These are phyloP conservation scores for Melolontha melolontha DNA, from an alignment of 2,888 invertebrate genomes.

Conservation along the genomic window DNA sequence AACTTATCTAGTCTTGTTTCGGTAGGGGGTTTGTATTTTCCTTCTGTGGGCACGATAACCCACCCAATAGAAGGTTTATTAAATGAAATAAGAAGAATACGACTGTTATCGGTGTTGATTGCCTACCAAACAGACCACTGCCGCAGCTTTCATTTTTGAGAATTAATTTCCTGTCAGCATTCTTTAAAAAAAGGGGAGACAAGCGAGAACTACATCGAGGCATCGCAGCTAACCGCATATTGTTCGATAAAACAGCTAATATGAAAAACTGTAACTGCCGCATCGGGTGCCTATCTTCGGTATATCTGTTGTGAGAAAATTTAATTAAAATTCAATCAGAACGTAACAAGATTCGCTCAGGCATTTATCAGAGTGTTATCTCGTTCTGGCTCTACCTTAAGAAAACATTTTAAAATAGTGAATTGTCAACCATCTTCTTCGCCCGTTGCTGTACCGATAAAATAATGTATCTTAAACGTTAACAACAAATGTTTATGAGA, in stretches of 20 bases:
- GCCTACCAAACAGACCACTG: constrained; percentile 61
- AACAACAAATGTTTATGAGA: constrained; percentile 58
- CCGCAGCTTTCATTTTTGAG: constrained; percentile 67
- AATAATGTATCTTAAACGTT: constrained; percentile 56
- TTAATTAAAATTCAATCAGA: constrained; percentile 68
- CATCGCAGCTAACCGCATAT: constrained; percentile 64
- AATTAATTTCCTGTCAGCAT: constrained; percentile 68
- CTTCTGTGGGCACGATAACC: constrained; percentile 48
- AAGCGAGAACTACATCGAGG: constrained; percentile 54
- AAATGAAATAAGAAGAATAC: constrained; percentile 65
- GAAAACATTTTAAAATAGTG: constrained; percentile 66
- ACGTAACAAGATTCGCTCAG: constrained; percentile 60
- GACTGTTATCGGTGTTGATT: constrained; percentile 63
- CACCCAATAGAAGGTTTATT: constrained; percentile 57
- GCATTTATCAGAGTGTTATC: constrained; percentile 65
- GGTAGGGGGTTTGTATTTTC: constrained; percentile 24
- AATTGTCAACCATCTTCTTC: constrained; percentile 61
- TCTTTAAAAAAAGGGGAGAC: constrained; percentile 65
- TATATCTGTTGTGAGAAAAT: constrained; percentile 62
- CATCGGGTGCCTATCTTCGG: constrained; percentile 60
- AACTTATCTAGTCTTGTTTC: constrained; percentile 32
- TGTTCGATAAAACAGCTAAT: constrained; percentile 63
- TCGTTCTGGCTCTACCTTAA: constrained; percentile 61
- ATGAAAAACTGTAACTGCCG: constrained; percentile 65
- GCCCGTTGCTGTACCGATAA: constrained; percentile 51